Percentiles rank a stretch among this genome's conserved stretches.
These are phyloP conservation scores for Artemia sinica DNA, from an alignment of 2,888 invertebrate species.

Conservation along the genomic window DNA sequence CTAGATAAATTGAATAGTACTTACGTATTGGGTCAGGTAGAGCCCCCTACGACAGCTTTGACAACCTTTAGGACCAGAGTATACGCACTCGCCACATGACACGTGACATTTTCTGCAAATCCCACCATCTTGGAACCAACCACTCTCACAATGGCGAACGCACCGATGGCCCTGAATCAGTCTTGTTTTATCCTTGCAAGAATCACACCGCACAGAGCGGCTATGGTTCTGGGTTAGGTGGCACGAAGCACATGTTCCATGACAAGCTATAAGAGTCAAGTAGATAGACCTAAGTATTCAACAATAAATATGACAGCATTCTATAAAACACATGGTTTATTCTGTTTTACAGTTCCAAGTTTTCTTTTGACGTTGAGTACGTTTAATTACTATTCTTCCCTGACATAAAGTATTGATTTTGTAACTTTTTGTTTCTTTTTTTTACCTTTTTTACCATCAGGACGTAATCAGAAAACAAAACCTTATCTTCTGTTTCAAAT, in stretches of 20 bases:
- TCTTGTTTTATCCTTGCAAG: neutral
- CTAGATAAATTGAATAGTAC: neutral
- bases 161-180: conserved; percentile 6
- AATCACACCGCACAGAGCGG: neutral
- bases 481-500: too few relatives aligned
- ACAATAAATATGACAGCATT: too few relatives aligned
- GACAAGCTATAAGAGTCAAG: neutral
- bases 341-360: too few relatives aligned
- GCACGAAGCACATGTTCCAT: neutral
- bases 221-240: neutral
- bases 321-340: too few relatives aligned
- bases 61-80: neutral
- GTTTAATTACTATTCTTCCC: too few relatives aligned
- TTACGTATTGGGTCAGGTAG: conserved; percentile 2
- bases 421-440: too few relatives aligned
- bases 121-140: conserved; percentile 4
- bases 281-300: too few relatives aligned
- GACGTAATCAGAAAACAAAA: too few relatives aligned
- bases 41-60: neutral
- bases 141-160: conserved; percentile 11
- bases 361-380: too few relatives aligned
- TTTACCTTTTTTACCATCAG: too few relatives aligned
- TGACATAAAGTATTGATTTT: too few relatives aligned
- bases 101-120: neutral
- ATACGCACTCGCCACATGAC: conserved; percentile 4